Conservation (phyloP, 2,113 vertebrate species). For the Phrynosoma platyrhinos region DNA sequence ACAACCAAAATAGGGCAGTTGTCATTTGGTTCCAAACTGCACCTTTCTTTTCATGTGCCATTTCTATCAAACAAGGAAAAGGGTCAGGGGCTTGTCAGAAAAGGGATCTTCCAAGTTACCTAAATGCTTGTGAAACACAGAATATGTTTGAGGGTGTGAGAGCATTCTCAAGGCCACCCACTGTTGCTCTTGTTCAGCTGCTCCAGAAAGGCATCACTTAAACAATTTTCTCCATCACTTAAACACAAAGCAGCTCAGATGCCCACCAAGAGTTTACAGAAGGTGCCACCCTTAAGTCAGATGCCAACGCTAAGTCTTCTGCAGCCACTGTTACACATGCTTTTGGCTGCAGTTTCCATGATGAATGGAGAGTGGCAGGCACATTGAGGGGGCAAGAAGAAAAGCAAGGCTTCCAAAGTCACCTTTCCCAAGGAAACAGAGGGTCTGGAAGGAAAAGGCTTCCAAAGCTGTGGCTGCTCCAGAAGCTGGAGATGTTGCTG, state of each 20-base stretch:
- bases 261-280: not conserved
- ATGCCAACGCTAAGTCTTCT: not conserved
- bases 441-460: too few species aligned
- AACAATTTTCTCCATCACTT: too few species aligned
- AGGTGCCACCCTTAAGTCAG: too few species aligned
- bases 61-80: too few species aligned
- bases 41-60: fast-evolving
- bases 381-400: too few species aligned
- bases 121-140: fast-evolving
- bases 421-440: not conserved
- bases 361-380: not conserved
- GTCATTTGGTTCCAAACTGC: fast-evolving
- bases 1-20: fast-evolving
- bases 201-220: too few species aligned
- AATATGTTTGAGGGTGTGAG: too few species aligned
- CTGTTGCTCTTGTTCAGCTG: too few species aligned
- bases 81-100: too few species aligned
- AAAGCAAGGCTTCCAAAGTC: not conserved
- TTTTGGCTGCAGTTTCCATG: not conserved
- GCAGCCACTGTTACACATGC: too few species aligned
- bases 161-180: too few species aligned
- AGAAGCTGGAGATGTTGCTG: not conserved
- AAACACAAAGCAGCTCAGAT: too few species aligned
- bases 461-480: not conserved
- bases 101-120: not conserved